Evolutionary conservation across 2,888 invertebrate species (phyloP).

Genomic region (Atrina japonica): DNA sequence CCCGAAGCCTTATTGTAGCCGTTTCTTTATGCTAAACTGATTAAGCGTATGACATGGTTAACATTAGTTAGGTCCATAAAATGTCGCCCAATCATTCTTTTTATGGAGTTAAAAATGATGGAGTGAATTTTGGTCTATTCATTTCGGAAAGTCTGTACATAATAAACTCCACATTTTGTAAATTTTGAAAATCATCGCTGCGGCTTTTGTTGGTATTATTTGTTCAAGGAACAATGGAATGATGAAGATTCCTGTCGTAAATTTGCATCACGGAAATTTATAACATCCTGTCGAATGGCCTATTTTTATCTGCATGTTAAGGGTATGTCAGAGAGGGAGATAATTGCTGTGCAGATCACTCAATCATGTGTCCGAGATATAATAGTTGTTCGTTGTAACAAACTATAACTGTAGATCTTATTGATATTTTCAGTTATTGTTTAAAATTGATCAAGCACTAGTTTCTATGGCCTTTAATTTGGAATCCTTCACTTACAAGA

Average conservation of each 20-base stretch:
- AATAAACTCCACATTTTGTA: neutral
- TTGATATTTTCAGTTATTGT: neutral
- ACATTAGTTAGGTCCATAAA: neutral
- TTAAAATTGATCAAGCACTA: neutral
- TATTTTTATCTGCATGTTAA: neutral
- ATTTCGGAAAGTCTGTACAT: neutral
- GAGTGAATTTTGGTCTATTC: neutral
- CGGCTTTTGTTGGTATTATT: neutral
- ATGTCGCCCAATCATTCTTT: too few relatives aligned
- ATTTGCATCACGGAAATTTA: slow-evolving; percentile 13
- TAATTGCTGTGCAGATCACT: neutral
- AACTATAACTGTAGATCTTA: neutral
- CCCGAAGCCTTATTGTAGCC: neutral
- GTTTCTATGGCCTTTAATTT: too few relatives aligned
- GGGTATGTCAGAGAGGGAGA: neutral
- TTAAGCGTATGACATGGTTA: slow-evolving; percentile 4
- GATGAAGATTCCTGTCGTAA: slow-evolving; percentile 1
- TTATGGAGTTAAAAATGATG: neutral
- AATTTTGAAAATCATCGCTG: neutral
- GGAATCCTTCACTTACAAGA: too few relatives aligned
- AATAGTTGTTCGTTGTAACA: slow-evolving; percentile 6
- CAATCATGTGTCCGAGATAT: neutral
- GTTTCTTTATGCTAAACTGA: slow-evolving; percentile 8
- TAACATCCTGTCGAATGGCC: slow-evolving; percentile 3
- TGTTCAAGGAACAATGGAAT: slow-evolving; percentile 1